Conservation (phyloP, 2,797 vertebrate species). For the Propithecus deckenii region DNA sequence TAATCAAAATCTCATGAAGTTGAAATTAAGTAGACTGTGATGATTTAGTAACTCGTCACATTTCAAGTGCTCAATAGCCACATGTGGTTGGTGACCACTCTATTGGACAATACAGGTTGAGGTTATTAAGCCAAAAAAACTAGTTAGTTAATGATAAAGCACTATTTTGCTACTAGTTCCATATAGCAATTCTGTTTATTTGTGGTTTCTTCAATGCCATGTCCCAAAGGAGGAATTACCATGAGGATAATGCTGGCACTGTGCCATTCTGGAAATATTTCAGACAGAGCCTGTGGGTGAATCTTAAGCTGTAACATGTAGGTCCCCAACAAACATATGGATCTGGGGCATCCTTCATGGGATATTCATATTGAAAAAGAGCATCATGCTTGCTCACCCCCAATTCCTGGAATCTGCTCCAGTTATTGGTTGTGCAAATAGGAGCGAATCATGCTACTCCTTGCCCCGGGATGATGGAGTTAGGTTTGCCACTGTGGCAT, state of each 20-base stretch:
- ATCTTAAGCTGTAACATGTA: background rate
- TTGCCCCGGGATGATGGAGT: slow-evolving; percentile 36
- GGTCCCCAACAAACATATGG: background rate
- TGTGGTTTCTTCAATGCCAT: background rate
- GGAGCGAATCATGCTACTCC: background rate
- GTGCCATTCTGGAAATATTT: background rate
- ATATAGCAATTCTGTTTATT: background rate
- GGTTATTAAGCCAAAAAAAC: background rate
- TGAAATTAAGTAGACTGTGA: background rate
- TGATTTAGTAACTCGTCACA: background rate
- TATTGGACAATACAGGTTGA: background rate
- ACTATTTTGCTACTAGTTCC: background rate
- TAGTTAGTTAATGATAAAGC: background rate
- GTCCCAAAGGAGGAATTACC: background rate
- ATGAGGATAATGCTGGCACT: background rate
- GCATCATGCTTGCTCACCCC: background rate
- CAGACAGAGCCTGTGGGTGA: background rate
- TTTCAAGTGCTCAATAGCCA: background rate
- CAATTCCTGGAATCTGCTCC: background rate
- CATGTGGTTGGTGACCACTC: background rate
- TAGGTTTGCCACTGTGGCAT: slow-evolving; percentile 40
- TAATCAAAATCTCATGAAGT: background rate
- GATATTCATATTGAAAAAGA: slow-evolving; percentile 45
- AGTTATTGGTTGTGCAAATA: slow-evolving; percentile 42
- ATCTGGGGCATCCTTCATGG: background rate